Base-by-base conservation (phyloP, 2,797 vertebrate genomes). In the Emys orbicularis region DNA sequence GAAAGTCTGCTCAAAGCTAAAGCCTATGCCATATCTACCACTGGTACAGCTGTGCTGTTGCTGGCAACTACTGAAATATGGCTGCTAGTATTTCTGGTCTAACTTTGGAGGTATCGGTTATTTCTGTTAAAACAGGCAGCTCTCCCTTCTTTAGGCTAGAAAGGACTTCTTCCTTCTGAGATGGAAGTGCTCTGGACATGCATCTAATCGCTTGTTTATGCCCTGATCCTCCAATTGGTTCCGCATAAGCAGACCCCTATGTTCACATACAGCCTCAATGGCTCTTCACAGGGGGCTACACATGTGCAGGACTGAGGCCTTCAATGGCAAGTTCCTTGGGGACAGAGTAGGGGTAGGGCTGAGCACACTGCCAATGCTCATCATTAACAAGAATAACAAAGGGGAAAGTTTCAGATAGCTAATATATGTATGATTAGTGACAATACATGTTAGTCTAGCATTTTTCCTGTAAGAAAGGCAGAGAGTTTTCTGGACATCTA, bases 131-230 rank as follows among this genome's bases (percentile, higher is more conserved):
- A 72, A 72, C 19, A 72, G 1, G 8, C n/a, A 5, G 31, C 23
- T 41, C 37, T 72, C 83, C 1, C 81, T 89, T 86, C 34, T 47
- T 79, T 82, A 31, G 6, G 65, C 57, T 88, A 77, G 57, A 57
- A 90, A 85, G 54, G 86, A 94, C 90, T 34, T 79, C 15, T 61
- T 81, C 57, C 21, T 95, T 53, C 89, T 85, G 83, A 80, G 54
- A 12, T 37, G 25, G n/a, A 44, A 27, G 12, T 25, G 37, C 61
- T 15, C 61, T 65, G 34, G 34, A n/a, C 61, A n/a, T 65, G 61
- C 61, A 34, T 19, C 34, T 65, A n/a, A 65, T 19, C 1, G 8
- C 16, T n/a, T n/a, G 8, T 65, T 65, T 65, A 65, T 1, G 4
- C 34, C 61, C 16, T 65, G 61, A 10, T 65, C 61, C 61, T 65